A percentile compares a stretch with the other conserved stretches of the same genome.
Conservation (phyloP, 2,113 vertebrate species). For the Andinoacara biseriatus region DNA sequence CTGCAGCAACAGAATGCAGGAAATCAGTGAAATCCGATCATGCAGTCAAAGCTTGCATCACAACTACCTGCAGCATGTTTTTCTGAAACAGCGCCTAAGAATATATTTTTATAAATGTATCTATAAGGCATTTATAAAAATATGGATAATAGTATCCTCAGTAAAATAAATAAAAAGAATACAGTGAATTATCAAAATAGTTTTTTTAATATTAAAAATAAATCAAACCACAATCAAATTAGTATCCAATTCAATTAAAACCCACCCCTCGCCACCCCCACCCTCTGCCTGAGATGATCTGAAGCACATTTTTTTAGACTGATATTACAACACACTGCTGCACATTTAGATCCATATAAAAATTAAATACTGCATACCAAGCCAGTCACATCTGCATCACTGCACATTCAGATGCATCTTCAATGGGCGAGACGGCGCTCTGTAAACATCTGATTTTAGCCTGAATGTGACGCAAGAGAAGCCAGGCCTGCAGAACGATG, state of each 20-base stretch:
- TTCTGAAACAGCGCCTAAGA: constrained; percentile 18
- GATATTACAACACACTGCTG: constrained; percentile 27
- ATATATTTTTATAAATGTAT: too few species aligned
- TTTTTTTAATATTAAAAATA: not conserved
- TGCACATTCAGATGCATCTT: constrained; percentile 36
- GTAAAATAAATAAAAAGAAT: not conserved
- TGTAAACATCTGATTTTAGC: constrained; percentile 19
- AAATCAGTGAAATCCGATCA: constrained; percentile 61
- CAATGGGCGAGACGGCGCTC: constrained; percentile 7
- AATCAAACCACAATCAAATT: constrained; percentile 43
- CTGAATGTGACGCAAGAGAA: constrained; percentile 24
- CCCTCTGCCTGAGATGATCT: not conserved
- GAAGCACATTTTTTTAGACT: constrained; percentile 22
- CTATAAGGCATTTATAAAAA: constrained; percentile 13
- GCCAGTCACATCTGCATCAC: constrained; percentile 46
- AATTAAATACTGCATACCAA: constrained; percentile 7
- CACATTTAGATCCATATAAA: constrained; percentile 31
- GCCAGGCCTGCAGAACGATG: not conserved
- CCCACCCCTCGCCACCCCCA: not conserved
- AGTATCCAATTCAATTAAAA: constrained; percentile 25
- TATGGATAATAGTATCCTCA: not conserved
- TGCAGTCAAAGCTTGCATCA: constrained; percentile 33
- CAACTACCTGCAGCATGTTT: constrained; percentile 27
- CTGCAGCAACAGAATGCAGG: constrained; percentile 44
- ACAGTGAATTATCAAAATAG: constrained; percentile 13